Evolutionary conservation across 2,888 invertebrate genomes (phyloP), one percentile per base, ranked within the genome.

Genomic region (Gibbula magus): DNA sequence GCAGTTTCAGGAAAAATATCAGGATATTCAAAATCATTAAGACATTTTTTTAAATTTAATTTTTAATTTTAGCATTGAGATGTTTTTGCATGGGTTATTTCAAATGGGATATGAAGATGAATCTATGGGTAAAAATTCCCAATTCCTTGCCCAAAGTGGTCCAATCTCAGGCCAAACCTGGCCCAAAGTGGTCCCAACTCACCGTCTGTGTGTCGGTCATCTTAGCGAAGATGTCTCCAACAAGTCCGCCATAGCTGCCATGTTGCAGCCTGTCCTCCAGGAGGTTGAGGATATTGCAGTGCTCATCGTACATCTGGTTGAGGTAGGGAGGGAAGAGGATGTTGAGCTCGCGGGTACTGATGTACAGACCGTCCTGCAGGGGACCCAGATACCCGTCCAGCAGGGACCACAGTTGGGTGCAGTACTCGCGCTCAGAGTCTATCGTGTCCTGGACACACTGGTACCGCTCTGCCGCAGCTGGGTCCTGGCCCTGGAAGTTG

Each of bases 401-500:
- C 52, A 94, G 86, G 0, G 91, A 91, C 92, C 93, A 93, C 66
- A 94, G 88, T n/a, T 91, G 91, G 20, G 90, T 87, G 85, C 93
- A 93, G 86, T 93, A 94, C 67, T 92, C 92, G 75, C 92, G 88
- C 82, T 94, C 94, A 0, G 93, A 92, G 70, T 93, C 93, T 2
- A 93, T 84, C 29, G 93, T 88, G 81, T 93, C 93, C 78, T 89
- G 83, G 1, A 87, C 87, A 32, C 88, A 84, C 75, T 88, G 86
- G 74, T 88, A 88, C 74, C 90, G 82, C 77, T 88, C 86, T 18
- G 87, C 90, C 89, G 82, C 2, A 82, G 70, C 16, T 39, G 20
- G 66, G 25, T 18, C 22, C 18, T 35, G 18, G 51, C 5, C 56
- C 22, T 45, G 32, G 39, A 35, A 56, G 22, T 56, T 16, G 4